Base-by-base conservation (phyloP, 1,140 invertebrate species). In the Mylabris phalerata region DNA sequence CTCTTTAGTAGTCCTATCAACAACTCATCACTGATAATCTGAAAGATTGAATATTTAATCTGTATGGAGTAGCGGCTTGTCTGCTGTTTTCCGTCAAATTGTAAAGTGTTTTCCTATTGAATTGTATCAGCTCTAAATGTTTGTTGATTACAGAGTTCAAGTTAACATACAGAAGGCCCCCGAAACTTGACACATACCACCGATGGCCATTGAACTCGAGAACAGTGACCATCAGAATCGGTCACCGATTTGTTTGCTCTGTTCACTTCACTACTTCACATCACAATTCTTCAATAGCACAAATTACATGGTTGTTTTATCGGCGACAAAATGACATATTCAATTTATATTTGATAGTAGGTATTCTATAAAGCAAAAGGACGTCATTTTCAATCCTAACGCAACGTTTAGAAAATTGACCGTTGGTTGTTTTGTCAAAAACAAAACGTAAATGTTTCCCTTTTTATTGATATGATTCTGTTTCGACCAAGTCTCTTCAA, bases 171-270 rank as follows among this genome's bases (percentile, higher is more conserved):
- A 32, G 32, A 32, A 32, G 7, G 32, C 32, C 4, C 32, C 32
- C 32, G 19, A 19, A 32, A 32, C 32, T 32, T 32, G 32, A 32
- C 32, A 56, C 54, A 48, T 56, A 56, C 54, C 54, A 47, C n/a
- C 46, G 11, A 40, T 48, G 54, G 47, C 9, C 54, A 56, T 56
- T 56, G 54, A 56, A 56, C 54, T 48, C 45, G 32, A 19, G n/a
- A n/a, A 40, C 45, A 56, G 44, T 54, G 51, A 45, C 51, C 51
- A 46, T 27, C 42, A 32, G 54, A 56, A 56, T 56, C 47, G 54
- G 54, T 56, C 54, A 56, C 54, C 51, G 44, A 54, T 46, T 54
- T 54, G 51, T 32, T 32, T 45, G 51, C 54, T 56, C 54, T 56
- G 54, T 32, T 32, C 32, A 32, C 45, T 56, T 45, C 47, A 25